Conservation (phyloP, 1,140 invertebrate genomes). For the Listronotus bonariensis region DNA sequence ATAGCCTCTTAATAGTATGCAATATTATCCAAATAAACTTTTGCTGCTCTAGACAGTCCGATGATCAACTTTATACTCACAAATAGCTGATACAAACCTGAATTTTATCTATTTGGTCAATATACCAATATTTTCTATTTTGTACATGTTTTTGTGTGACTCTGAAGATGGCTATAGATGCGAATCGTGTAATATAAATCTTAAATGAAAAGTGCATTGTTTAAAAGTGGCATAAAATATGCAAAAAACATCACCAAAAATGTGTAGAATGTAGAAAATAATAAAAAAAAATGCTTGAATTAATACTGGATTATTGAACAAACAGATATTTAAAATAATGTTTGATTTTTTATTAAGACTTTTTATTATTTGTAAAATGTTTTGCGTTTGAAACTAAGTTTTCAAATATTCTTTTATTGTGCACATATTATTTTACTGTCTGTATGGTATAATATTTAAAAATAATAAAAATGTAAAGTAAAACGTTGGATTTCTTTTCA, state of each 20-base stretch:
- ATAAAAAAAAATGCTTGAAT: neutral
- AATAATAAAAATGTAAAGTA: slow-evolving; percentile 27
- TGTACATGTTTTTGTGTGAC: no score
- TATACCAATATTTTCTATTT: no score
- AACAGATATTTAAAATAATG: no score
- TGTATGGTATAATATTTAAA: slow-evolving; percentile 39
- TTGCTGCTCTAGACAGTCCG: slow-evolving; percentile 54
- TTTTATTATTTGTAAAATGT: neutral
- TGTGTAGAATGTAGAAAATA: neutral
- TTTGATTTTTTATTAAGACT: neutral
- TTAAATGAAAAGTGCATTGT: no score
- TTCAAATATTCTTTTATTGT: slow-evolving; percentile 14
- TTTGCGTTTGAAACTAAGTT: slow-evolving; percentile 13
- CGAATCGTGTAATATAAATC: no score
- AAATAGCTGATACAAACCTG: neutral
- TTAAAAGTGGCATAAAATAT: no score
- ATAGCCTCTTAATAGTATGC: slow-evolving; percentile 54
- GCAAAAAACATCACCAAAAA: no score
- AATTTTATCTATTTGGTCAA: no score
- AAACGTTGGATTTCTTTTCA: neutral
- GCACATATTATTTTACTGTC: slow-evolving; percentile 37
- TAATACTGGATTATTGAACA: neutral
- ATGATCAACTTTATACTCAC: slow-evolving; percentile 26
- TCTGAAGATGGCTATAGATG: no score
- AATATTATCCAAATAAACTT: slow-evolving; percentile 49